phyloP scores from a whole-genome alignment of 2,888 invertebrate genomes.

The Bugulina stolonifera region DNA sequence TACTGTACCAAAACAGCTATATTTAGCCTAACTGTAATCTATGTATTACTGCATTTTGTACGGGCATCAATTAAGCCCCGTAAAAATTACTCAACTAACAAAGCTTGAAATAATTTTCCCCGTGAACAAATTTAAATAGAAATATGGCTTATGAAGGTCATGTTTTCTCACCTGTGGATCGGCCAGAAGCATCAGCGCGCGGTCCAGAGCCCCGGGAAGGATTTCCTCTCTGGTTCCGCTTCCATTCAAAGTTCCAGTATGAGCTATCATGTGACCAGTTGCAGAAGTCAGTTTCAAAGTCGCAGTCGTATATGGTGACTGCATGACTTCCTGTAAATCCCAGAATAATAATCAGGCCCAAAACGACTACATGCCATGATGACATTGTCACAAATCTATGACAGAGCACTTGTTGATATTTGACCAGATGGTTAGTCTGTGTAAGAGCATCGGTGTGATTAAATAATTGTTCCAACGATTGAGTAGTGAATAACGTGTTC shows the following conservation, averaged over 20 bases:
- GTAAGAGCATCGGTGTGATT: too few species aligned
- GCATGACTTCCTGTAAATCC: not conserved
- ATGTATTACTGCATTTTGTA: too few species aligned
- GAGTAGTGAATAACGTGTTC: too few species aligned
- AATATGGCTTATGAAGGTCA: not conserved
- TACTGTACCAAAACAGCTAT: too few species aligned
- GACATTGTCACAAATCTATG: too few species aligned
- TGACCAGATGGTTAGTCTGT: too few species aligned
- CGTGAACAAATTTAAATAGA: not conserved
- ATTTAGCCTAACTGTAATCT: too few species aligned
- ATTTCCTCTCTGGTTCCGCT: not conserved
- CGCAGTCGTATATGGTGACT: slow-evolving; percentile 1
- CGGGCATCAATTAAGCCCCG: not conserved
- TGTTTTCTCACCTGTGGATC: not conserved
- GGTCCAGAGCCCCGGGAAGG: not conserved
- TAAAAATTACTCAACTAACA: not conserved
- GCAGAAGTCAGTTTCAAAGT: slow-evolving; percentile 2
- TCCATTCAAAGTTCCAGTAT: slow-evolving; percentile 3
- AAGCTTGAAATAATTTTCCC: not conserved
- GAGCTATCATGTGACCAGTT: not conserved
- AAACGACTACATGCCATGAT: too few species aligned
- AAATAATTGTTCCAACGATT: too few species aligned
- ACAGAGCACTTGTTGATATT: too few species aligned
- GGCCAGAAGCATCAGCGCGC: not conserved
- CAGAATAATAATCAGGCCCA: too few species aligned